Evolutionary conservation across 2,888 invertebrate species (phyloP).

Genomic region (Uloborus plumipes): DNA sequence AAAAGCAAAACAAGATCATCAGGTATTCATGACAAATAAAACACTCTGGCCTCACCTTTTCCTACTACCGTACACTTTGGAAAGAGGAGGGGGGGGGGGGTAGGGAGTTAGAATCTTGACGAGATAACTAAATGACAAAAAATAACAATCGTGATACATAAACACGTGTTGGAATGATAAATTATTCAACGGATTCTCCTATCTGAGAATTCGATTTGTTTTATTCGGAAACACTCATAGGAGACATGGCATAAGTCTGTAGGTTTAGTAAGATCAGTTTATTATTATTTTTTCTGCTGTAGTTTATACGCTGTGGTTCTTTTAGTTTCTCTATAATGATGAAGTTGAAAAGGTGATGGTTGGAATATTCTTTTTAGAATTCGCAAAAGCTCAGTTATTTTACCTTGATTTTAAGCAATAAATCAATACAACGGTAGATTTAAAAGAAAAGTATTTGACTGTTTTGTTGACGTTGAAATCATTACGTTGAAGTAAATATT

Average conservation of each 20-base stretch:
- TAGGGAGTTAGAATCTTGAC: background rate
- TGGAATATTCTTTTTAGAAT: too few species aligned
- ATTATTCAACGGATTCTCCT: constrained; percentile 42
- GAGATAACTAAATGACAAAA: background rate
- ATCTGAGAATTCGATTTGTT: constrained; percentile 47
- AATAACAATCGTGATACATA: constrained; percentile 8
- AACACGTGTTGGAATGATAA: constrained; percentile 47
- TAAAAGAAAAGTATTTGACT: too few species aligned
- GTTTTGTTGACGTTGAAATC: too few species aligned
- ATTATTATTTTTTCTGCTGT: too few species aligned
- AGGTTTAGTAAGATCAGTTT: too few species aligned
- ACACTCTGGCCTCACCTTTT: background rate
- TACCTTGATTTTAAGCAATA: too few species aligned
- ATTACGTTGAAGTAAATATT: too few species aligned
- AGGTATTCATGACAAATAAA: constrained; percentile 9
- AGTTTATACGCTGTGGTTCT: too few species aligned
- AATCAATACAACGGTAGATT: too few species aligned
- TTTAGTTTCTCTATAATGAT: too few species aligned
- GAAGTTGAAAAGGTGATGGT: too few species aligned
- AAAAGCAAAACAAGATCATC: background rate
- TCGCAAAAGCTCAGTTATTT: too few species aligned
- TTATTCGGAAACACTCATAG: background rate
- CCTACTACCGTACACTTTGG: background rate
- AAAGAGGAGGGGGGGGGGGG: background rate
- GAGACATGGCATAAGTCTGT: constrained; percentile 9